phyloP scores from a whole-genome alignment of 92 coral and sea anemone species.

The Parazoanthus darwini region DNA sequence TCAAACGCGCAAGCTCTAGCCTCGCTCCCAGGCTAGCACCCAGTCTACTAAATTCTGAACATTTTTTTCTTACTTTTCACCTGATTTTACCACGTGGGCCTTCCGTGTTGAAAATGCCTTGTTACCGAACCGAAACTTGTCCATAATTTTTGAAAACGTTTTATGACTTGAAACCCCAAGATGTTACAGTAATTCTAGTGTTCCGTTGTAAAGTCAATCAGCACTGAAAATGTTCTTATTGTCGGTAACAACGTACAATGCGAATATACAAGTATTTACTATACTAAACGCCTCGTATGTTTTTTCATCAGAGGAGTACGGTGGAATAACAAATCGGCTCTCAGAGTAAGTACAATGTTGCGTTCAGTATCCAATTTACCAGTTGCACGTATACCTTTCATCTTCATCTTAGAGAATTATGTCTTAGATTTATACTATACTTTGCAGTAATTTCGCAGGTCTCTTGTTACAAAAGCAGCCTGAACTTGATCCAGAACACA shows the following conservation, averaged over 20 bases:
- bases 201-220: background rate
- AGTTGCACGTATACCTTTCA: background rate
- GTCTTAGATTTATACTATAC: background rate
- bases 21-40: too few species aligned
- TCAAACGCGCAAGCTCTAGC: too few species aligned
- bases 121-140: too few species aligned
- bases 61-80: too few species aligned
- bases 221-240: background rate
- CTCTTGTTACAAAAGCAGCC: background rate
- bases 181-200: background rate
- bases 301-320: conserved; percentile 59
- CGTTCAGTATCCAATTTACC: background rate
- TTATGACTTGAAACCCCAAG: background rate
- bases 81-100: too few species aligned
- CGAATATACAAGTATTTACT: background rate
- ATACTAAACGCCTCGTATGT: background rate
- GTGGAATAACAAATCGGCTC: conserved; percentile 81
- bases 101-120: too few species aligned
- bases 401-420: too few species aligned
- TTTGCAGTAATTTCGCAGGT: background rate
- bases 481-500: background rate
- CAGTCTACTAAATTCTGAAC: too few species aligned
- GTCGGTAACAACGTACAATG: background rate
- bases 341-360: conserved; percentile 55
- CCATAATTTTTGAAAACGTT: background rate